Evolutionary conservation across 1,140 invertebrate genomes (phyloP).

Genomic region (Bombus huntii): DNA sequence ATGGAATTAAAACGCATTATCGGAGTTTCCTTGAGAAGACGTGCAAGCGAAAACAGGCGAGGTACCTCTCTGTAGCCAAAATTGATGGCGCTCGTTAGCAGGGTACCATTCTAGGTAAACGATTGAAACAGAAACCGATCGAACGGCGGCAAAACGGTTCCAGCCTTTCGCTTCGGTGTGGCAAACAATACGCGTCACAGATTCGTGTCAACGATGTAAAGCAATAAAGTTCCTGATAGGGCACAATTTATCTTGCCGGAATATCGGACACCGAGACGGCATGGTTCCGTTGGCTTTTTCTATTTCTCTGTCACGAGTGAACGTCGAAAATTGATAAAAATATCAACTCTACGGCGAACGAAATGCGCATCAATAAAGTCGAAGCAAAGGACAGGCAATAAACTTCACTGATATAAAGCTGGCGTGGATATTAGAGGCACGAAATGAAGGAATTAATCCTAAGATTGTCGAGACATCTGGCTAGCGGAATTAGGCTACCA

Average conservation of each 20-base stretch:
- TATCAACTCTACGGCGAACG: neutral
- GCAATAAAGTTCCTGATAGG: constrained; percentile 31
- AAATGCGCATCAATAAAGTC: constrained; percentile 21
- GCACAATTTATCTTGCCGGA: constrained; percentile 14
- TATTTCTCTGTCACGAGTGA: neutral
- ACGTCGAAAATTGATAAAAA: constrained; percentile 40
- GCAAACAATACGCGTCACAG: neutral
- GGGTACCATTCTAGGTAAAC: neutral
- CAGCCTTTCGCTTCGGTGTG: neutral
- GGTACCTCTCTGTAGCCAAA: neutral
- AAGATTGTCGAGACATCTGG: neutral
- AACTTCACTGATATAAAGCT: neutral
- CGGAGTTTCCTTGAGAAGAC: too few species aligned
- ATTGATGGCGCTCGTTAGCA: neutral
- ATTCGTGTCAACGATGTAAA: constrained; percentile 38
- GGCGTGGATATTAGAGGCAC: neutral
- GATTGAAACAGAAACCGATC: neutral
- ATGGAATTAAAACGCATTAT: neutral
- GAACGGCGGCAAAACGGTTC: neutral
- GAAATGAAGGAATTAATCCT: constrained; percentile 7
- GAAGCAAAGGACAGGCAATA: neutral
- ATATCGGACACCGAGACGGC: neutral
- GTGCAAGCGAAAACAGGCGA: neutral
- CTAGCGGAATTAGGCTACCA: neutral
- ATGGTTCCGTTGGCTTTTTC: neutral